Percentiles rank a stretch among this genome's conserved stretches.
These are phyloP conservation scores for Odocoileus virginianus DNA, from an alignment of 2,113 vertebrate genomes.

Conservation along the genomic window DNA sequence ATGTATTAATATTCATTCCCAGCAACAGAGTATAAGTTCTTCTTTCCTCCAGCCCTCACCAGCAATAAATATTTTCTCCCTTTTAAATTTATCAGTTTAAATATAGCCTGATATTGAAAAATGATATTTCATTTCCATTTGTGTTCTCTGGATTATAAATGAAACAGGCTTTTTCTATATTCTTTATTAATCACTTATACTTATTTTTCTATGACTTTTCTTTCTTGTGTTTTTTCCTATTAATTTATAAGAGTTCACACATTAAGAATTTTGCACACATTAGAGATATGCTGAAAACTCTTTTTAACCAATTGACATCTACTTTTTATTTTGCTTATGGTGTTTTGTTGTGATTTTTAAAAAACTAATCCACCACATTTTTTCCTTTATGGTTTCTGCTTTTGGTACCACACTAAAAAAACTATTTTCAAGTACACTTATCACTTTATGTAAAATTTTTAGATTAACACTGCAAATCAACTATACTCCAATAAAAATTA, in stretches of 20 bases:
- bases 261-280: neutral
- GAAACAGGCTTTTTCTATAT: conserved; percentile 8
- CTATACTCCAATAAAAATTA: neutral
- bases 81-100: neutral
- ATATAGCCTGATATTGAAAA: neutral
- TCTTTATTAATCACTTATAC: neutral
- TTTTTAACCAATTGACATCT: neutral
- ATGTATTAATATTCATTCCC: neutral
- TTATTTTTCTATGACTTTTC: neutral
- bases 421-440: neutral
- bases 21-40: neutral
- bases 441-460: conserved; percentile 23
- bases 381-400: conserved; percentile 14
- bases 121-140: neutral
- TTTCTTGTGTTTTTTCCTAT: neutral
- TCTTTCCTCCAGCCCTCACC: neutral
- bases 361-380: neutral
- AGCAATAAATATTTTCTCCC: neutral
- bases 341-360: neutral
- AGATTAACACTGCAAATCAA: neutral
- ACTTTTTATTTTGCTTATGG: neutral
- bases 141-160: neutral
- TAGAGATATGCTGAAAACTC: neutral
- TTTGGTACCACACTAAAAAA: neutral
- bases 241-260: neutral